Conservation (phyloP, 2,888 invertebrate species). For the Morpho deidamia region DNA sequence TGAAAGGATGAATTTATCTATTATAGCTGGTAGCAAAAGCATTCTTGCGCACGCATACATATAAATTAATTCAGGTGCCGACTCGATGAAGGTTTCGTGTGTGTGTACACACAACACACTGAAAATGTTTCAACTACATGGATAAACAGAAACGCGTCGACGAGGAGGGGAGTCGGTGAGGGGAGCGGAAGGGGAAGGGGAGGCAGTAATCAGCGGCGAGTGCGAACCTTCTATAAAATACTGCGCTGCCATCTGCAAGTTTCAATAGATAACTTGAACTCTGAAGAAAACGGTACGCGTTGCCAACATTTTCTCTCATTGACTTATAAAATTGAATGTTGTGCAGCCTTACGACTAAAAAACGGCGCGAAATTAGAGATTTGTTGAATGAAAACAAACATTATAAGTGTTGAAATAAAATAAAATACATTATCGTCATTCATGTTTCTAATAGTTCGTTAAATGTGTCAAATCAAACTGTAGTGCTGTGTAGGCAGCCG, state of each 20-base stretch:
- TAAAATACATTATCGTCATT: constrained; percentile 15
- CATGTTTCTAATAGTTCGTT: constrained; percentile 30
- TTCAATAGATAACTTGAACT: constrained; percentile 75
- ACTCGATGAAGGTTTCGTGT: constrained; percentile 29
- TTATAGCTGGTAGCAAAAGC: not conserved
- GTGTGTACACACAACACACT: constrained; percentile 37
- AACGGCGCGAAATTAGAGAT: constrained; percentile 53
- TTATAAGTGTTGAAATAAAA: constrained; percentile 28
- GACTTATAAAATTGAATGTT: constrained; percentile 52
- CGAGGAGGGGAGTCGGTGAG: constrained; percentile 28
- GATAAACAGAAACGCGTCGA: constrained; percentile 26
- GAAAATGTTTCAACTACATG: constrained; percentile 26
- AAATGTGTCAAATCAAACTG: constrained; percentile 53
- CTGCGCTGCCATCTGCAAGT: constrained; percentile 76
- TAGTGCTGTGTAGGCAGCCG: constrained; percentile 12
- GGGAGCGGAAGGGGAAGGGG: constrained; percentile 27
- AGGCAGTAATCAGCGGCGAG: constrained; percentile 38
- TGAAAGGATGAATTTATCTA: not conserved
- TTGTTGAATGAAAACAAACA: constrained; percentile 39
- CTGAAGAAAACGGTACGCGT: constrained; percentile 64
- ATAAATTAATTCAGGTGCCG: constrained; percentile 27
- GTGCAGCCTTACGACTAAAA: constrained; percentile 46
- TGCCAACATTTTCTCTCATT: constrained; percentile 56
- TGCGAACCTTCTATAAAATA: constrained; percentile 68
- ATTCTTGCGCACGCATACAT: constrained; percentile 5